phyloP scores from a whole-genome alignment of 1,140 invertebrate genomes.

The Vollenhovia emeryi region DNA sequence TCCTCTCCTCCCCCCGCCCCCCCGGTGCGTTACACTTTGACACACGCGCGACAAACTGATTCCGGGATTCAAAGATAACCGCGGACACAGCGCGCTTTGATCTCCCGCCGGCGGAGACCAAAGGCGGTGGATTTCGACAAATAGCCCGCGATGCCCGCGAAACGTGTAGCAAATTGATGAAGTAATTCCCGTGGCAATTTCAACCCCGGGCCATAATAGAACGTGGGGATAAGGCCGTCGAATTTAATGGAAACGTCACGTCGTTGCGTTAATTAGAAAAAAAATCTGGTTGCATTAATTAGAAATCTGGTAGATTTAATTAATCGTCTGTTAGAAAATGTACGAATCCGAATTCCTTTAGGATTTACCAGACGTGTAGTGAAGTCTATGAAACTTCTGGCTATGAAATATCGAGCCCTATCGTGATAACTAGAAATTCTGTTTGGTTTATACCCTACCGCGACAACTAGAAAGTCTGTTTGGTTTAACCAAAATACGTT shows the following conservation, averaged over 20 bases:
- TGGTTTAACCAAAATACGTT: too few species aligned
- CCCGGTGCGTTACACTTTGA: not conserved
- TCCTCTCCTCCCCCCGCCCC: not conserved
- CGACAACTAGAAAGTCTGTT: too few species aligned
- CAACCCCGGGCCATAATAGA: constrained; percentile 1
- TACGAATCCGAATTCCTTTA: too few species aligned
- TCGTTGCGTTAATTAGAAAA: too few species aligned
- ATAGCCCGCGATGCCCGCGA: not conserved
- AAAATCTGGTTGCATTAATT: too few species aligned
- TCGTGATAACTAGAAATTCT: too few species aligned
- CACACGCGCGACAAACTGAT: not conserved
- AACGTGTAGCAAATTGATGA: constrained; percentile 10
- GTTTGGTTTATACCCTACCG: too few species aligned
- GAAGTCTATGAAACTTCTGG: too few species aligned
- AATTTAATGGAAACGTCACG: constrained; percentile 33
- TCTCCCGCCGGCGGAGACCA: not conserved
- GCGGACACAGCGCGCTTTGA: not conserved
- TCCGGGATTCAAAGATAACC: constrained; percentile 14
- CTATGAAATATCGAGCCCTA: too few species aligned
- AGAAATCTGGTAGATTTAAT: too few species aligned
- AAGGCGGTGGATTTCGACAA: not conserved
- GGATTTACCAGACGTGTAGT: too few species aligned
- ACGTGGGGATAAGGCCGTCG: not conserved
- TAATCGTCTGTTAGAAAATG: too few species aligned
- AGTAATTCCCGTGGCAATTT: constrained; percentile 35